Evolutionary conservation across 2,797 vertebrate species (phyloP), one percentile per base, ranked within the genome.

Genomic region (Anolis apletophallus): DNA sequence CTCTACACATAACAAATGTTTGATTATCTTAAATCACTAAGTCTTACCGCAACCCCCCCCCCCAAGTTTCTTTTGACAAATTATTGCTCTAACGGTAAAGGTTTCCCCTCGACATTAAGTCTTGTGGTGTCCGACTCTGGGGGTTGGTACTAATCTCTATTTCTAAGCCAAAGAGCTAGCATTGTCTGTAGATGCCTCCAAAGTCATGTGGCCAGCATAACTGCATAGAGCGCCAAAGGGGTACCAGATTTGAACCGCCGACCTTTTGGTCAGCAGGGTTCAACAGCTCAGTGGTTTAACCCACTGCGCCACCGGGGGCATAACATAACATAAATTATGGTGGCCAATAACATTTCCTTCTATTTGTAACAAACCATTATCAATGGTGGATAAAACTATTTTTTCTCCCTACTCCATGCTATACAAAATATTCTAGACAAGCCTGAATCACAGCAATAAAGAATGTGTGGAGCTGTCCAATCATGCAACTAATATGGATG

Each of bases 331-430:
- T 89, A 91, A 40, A 40, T 40, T 40, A 91, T 9, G 59, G 34
- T 88, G 76, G 26, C 84, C 81, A 71, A 79, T 88, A 86, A 86
- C 19, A 32, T 77, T 90, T 88, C 59, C 52, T 88, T 88, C 68
- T 90, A 84, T 74, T 84, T 82, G 85, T 0, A 13, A 74, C 87
- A 78, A 55, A 86, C 84, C 61, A 64, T 85, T 91, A 74, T 55
- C 75, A 34, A 23, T 84, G 90, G 88, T 77, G 87, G 91, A 94
- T 88, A 89, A 93, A 94, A 79, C 90, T 83, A 91, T 91, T 91
- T 40, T 73, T 14, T n/a, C n/a, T 52, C n/a, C n/a, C 40, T 29
- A 64, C 6, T 77, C 14, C 17, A 59, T 10, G 21, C 23, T 34
- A 26, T 21, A 23, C 36, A 46, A 14, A 74, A 54, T 52, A 36